phyloP scores from a whole-genome alignment of 2,113 vertebrate genomes.

The Crotalus helleri region DNA sequence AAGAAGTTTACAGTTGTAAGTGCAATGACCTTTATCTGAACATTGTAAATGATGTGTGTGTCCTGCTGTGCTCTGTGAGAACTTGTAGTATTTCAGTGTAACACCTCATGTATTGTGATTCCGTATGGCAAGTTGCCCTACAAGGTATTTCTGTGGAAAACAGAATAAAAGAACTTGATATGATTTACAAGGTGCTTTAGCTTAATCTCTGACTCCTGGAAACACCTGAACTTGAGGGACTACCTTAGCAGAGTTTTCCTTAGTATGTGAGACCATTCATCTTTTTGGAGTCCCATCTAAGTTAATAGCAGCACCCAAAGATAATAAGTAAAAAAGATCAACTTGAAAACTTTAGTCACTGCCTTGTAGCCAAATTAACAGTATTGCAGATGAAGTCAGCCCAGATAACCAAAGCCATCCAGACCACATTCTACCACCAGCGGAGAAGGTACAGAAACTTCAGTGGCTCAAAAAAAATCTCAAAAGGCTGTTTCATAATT shows the following conservation, averaged over 20 bases:
- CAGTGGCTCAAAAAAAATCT: not conserved
- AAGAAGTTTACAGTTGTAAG: conserved; percentile 83
- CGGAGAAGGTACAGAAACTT: no score
- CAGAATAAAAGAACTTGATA: conserved; percentile 89
- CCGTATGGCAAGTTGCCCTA: conserved; percentile 84
- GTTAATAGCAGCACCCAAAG: not conserved
- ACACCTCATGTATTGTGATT: conserved; percentile 94
- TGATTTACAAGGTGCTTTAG: conserved; percentile 57
- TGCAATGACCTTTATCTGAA: conserved; percentile 89
- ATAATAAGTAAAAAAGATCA: not conserved
- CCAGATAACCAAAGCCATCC: not conserved
- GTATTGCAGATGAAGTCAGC: not conserved
- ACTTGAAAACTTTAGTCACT: not conserved
- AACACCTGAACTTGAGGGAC: not conserved
- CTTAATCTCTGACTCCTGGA: conserved; percentile 40
- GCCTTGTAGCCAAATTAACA: not conserved
- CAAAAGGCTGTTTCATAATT: not conserved
- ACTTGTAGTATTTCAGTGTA: conserved; percentile 91
- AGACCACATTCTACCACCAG: not conserved
- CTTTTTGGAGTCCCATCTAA: not conserved
- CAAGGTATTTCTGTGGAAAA: conserved; percentile 92
- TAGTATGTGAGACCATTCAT: not conserved
- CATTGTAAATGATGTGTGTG: conserved; percentile 94
- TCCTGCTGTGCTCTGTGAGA: conserved; percentile 95
- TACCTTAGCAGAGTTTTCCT: not conserved